These are phyloP conservation scores for Tigriopus japonicus DNA, from an alignment of 1,140 invertebrate genomes.

Conservation along the genomic window DNA sequence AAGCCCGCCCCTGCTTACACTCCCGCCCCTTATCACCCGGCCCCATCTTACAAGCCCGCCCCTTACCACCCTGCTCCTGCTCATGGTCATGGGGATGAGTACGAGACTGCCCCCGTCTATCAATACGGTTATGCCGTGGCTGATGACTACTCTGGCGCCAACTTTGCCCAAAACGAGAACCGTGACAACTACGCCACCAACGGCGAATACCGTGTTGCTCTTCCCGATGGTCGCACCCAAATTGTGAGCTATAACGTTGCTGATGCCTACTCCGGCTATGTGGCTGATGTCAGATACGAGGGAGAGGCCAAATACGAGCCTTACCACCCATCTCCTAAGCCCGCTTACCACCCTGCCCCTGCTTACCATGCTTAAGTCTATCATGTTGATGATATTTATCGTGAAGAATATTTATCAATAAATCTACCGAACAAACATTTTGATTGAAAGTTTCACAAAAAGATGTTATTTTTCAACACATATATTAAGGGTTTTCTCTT, in stretches of 20 bases:
- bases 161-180: slow-evolving; percentile 12
- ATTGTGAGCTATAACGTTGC: slow-evolving; percentile 5
- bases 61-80: slow-evolving; percentile 3
- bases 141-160: slow-evolving; percentile 15
- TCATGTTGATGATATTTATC: background rate
- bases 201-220: slow-evolving; percentile 2
- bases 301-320: slow-evolving; percentile 10
- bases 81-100: background rate
- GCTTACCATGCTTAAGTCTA: background rate
- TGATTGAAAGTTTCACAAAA: too few species aligned
- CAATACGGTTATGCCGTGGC: background rate
- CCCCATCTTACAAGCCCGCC: slow-evolving; percentile 12
- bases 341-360: background rate
- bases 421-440: too few species aligned
- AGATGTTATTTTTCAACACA: too few species aligned
- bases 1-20: background rate
- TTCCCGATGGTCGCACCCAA: slow-evolving; percentile 12
- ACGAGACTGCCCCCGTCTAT: background rate
- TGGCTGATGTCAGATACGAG: slow-evolving; percentile 14
- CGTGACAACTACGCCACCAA: background rate
- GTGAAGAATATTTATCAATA: too few species aligned
- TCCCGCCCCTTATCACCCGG: background rate
- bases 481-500: too few species aligned
- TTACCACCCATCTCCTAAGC: background rate
- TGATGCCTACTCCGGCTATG: background rate